phyloP scores from a whole-genome alignment of 1,140 invertebrate genomes.

The Bombus vancouverensis region DNA sequence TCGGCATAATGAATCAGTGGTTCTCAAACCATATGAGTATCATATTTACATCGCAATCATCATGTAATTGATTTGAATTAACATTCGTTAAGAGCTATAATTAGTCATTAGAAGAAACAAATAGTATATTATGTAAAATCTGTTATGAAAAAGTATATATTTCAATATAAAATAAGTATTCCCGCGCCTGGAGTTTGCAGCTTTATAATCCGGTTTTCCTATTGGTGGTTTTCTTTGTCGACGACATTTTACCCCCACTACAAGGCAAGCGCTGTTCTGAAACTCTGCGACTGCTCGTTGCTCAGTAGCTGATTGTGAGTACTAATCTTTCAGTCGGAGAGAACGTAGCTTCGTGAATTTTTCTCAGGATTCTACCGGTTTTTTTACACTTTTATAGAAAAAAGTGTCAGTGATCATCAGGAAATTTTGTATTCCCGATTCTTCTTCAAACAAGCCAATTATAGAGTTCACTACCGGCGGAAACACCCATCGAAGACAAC shows the following conservation, averaged over 20 bases:
- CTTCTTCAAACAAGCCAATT: background rate
- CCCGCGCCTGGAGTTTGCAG: constrained; percentile 15
- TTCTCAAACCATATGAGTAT: background rate
- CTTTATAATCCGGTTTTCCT: background rate
- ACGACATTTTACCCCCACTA: constrained; percentile 23
- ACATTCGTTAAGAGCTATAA: background rate
- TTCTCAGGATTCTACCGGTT: constrained; percentile 1
- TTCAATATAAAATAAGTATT: constrained; percentile 17
- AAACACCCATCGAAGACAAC: constrained; percentile 22
- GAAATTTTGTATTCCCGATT: background rate
- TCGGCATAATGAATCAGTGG: background rate
- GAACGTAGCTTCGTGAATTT: background rate
- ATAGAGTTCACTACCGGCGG: background rate
- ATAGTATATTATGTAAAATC: background rate
- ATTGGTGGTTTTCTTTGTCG: constrained; percentile 34
- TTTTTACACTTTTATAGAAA: background rate
- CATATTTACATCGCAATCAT: background rate
- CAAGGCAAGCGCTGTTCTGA: background rate
- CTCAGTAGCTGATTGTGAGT: constrained; percentile 34
- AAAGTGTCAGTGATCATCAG: constrained; percentile 16
- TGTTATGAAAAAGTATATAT: background rate
- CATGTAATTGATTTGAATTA: background rate
- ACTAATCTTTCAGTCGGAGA: background rate
- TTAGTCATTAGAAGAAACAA: background rate
- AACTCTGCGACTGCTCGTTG: constrained; percentile 30